These are phyloP conservation scores for Proctacanthus coquilletti DNA, from an alignment of 1,140 invertebrate genomes.

Conservation along the genomic window DNA sequence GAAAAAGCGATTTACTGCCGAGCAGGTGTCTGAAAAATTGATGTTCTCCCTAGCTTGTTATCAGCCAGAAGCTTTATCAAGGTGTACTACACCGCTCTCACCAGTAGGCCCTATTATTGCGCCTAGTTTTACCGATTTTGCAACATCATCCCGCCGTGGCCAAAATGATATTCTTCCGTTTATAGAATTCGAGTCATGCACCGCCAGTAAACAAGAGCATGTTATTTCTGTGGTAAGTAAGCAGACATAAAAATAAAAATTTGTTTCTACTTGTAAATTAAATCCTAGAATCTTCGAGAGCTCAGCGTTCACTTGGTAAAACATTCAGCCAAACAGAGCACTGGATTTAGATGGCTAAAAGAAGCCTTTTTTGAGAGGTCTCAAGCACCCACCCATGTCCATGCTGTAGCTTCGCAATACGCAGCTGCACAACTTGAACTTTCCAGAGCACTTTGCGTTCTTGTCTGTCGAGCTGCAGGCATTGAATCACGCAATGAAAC, in stretches of 20 bases:
- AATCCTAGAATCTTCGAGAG: constrained; percentile 53
- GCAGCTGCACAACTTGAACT: constrained; percentile 62
- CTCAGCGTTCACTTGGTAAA: constrained; percentile 68
- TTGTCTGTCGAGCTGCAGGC: constrained; percentile 49
- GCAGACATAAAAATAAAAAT: constrained; percentile 3
- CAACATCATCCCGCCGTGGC: constrained; percentile 25
- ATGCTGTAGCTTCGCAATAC: constrained; percentile 64
- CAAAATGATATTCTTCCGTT: constrained; percentile 50
- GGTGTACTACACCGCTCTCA: constrained; percentile 66
- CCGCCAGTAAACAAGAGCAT: constrained; percentile 73
- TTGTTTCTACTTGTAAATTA: not conserved
- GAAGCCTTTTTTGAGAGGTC: constrained; percentile 29
- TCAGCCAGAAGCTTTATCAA: constrained; percentile 67
- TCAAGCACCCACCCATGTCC: constrained; percentile 54
- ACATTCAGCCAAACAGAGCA: constrained; percentile 34
- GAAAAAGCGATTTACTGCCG: constrained; percentile 45
- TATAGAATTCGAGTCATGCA: constrained; percentile 66
- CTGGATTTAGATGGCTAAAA: constrained; percentile 30
- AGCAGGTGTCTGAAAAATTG: constrained; percentile 55
- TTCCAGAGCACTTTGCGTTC: constrained; percentile 56
- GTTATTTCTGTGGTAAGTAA: constrained; percentile 58
- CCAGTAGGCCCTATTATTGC: constrained; percentile 39
- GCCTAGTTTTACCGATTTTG: constrained; percentile 34
- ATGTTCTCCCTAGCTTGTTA: constrained; percentile 63
- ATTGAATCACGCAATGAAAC: constrained; percentile 47